Conservation (phyloP, 2,797 vertebrate genomes). For the Arnoldichthys spilopterus region DNA sequence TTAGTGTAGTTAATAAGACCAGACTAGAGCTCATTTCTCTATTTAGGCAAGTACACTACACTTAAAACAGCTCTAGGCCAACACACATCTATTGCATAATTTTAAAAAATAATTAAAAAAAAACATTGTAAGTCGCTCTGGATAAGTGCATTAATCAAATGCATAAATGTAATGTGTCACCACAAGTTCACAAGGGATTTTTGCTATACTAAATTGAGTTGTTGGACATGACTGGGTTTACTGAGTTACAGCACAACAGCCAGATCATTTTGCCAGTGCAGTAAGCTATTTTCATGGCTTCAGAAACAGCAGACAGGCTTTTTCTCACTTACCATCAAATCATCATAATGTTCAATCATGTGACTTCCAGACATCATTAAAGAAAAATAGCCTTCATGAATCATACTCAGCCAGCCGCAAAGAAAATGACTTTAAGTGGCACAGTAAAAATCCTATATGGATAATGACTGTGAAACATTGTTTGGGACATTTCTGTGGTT, state of each 20-base stretch:
- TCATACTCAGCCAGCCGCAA: neutral
- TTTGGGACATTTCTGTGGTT: slow-evolving; percentile 8
- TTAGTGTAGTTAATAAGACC: too few species aligned
- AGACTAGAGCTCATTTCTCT: too few species aligned
- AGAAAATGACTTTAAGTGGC: neutral
- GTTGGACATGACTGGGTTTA: neutral
- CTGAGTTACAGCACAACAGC: too few species aligned
- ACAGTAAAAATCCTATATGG: neutral
- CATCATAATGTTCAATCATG: neutral
- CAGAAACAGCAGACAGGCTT: neutral
- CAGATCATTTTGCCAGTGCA: neutral
- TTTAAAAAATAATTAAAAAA: too few species aligned
- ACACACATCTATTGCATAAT: too few species aligned
- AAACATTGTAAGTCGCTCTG: too few species aligned
- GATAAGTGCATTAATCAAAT: too few species aligned
- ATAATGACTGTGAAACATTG: neutral
- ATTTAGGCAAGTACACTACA: too few species aligned
- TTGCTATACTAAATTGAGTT: neutral
- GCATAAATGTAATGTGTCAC: too few species aligned
- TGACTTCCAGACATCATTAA: neutral
- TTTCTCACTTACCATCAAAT: neutral
- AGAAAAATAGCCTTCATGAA: neutral
- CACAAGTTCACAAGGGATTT: too few species aligned
- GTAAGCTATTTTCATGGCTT: neutral
- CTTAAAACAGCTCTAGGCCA: too few species aligned